Conservation (phyloP, 2,797 vertebrate genomes). For the Discoglossus pictus region DNA sequence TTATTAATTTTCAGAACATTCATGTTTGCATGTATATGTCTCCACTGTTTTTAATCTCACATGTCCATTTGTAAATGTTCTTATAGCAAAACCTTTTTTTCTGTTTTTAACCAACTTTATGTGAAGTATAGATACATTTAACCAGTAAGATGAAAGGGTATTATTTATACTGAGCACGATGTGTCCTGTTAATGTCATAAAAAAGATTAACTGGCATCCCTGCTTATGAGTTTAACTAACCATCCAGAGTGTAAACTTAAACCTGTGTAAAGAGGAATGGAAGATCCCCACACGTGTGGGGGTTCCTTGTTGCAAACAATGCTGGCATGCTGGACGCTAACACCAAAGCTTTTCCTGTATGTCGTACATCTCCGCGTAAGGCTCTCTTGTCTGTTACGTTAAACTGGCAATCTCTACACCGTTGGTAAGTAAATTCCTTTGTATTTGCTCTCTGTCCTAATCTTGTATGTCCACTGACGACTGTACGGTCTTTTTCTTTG, state of each 20-base stretch:
- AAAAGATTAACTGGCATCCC: slow-evolving; percentile 79
- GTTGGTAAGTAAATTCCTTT: slow-evolving; percentile 89
- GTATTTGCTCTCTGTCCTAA: slow-evolving; percentile 69
- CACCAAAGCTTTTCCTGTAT: slow-evolving; percentile 93
- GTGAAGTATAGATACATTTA: slow-evolving; percentile 18
- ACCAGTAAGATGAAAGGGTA: slow-evolving; percentile 18
- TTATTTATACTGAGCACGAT: slow-evolving; percentile 93
- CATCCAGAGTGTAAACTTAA: slow-evolving; percentile 71
- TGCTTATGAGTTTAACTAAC: slow-evolving; percentile 81
- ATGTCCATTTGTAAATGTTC: not conserved
- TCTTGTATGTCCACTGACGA: slow-evolving; percentile 53
- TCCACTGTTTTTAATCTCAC: not conserved
- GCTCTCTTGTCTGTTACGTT: slow-evolving; percentile 78
- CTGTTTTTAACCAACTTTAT: slow-evolving; percentile 36
- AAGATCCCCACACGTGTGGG: slow-evolving; percentile 64
- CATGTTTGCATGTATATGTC: slow-evolving; percentile 25
- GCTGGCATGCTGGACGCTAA: slow-evolving; percentile 95
- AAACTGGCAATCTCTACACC: slow-evolving; percentile 69
- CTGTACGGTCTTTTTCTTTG: too few relatives aligned
- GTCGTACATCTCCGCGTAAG: slow-evolving; percentile 86
- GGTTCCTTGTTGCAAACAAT: slow-evolving; percentile 72
- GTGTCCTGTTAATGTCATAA: slow-evolving; percentile 86
- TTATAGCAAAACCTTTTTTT: slow-evolving; percentile 15
- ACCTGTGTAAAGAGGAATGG: slow-evolving; percentile 63
- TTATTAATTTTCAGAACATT: slow-evolving; percentile 23